Conservation (phyloP, 2,113 vertebrate species). For the Emberiza fucata region DNA sequence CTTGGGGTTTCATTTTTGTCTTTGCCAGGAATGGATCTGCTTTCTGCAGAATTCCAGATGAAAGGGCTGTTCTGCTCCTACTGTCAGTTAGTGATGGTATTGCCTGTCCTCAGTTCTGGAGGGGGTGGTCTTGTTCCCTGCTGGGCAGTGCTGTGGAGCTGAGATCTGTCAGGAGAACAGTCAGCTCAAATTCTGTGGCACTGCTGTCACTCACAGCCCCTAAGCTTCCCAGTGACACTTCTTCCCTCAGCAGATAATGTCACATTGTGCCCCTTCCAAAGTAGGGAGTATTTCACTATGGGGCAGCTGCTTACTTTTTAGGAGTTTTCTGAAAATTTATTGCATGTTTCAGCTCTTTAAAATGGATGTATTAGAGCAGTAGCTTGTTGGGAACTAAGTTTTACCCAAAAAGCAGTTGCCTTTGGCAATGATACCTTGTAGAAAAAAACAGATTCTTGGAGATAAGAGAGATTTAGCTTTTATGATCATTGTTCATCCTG, state of each 20-base stretch:
- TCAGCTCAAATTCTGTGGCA: neutral
- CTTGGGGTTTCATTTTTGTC: neutral
- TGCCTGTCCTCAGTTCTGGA: neutral
- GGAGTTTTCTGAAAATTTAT: neutral
- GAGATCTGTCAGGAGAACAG: neutral
- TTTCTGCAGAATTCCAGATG: neutral
- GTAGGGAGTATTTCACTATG: neutral
- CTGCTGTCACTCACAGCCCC: neutral
- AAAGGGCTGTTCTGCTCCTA: neutral
- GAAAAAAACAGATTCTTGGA: neutral
- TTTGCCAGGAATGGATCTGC: neutral
- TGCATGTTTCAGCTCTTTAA: neutral
- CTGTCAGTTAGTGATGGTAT: neutral
- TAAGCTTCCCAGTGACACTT: neutral
- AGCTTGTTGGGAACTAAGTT: neutral
- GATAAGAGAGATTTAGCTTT: neutral
- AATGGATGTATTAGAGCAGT: neutral
- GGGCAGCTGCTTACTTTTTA: neutral
- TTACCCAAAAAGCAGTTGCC: neutral
- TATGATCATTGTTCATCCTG: neutral
- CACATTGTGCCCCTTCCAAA: neutral
- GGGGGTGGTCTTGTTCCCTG: neutral
- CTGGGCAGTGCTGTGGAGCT: neutral
- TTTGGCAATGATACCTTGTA: neutral
- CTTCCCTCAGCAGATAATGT: neutral